These are phyloP conservation scores for Leptonema lineaticorne DNA, from an alignment of 1,140 invertebrate species.

Conservation along the genomic window DNA sequence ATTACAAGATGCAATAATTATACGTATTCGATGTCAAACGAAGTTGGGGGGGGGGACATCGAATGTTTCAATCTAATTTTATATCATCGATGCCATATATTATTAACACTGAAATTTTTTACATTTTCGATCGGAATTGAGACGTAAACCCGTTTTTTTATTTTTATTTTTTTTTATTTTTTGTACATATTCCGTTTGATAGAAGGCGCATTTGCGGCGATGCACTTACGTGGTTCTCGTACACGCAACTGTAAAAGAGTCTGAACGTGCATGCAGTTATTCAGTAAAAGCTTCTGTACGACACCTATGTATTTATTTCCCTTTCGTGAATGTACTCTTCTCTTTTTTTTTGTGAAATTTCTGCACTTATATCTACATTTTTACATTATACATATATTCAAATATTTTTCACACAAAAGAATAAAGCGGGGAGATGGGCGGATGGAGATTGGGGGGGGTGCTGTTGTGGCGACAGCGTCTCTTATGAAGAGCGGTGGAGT, in stretches of 20 bases:
- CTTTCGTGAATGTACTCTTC: not conserved
- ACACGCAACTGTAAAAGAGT: constrained; percentile 6
- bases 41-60: no score
- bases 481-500: not conserved
- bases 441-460: not conserved
- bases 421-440: constrained; percentile 11
- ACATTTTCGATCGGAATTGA: no score
- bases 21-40: no score
- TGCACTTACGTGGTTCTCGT: not conserved
- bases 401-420: constrained; percentile 40
- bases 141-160: not conserved
- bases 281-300: not conserved
- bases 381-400: constrained; percentile 42
- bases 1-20: no score
- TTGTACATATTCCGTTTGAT: no score
- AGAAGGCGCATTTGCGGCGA: not conserved
- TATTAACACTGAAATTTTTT: no score
- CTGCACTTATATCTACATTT: constrained; percentile 40
- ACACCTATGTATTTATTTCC: not conserved
- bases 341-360: constrained; percentile 33
- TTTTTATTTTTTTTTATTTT: not conserved
- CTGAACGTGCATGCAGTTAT: not conserved
- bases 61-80: no score
- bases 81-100: no score
- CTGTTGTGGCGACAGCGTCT: constrained; percentile 21